Base-by-base conservation (phyloP, 2,888 invertebrate species). In the Gisinianus flammeolus region DNA sequence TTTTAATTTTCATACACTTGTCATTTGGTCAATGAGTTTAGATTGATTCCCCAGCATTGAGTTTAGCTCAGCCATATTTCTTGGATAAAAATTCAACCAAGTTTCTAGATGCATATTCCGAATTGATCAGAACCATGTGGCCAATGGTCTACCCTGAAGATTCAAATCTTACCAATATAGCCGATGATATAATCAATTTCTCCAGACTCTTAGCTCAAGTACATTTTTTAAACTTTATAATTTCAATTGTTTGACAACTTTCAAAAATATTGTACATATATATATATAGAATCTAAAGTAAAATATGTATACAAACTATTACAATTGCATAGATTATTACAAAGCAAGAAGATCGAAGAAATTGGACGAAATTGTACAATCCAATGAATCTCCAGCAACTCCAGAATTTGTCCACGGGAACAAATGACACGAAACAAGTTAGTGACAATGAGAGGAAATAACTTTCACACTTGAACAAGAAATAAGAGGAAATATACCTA, bases 281-380 rank as follows among this genome's bases (percentile, higher is more conserved):
- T n/a, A n/a, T n/a, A n/a, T n/a, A n/a, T n/a, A n/a, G n/a, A n/a
- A n/a, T n/a, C n/a, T n/a, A n/a, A n/a, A n/a, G n/a, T n/a, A n/a
- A n/a, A n/a, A n/a, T n/a, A n/a, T n/a, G n/a, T n/a, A n/a, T n/a
- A n/a, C n/a, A n/a, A n/a, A n/a, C 8, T 30, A 31, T 16, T 35
- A 19, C 10, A 31, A 69, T 5, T 31, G 12, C 22, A 2, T 35
- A 94, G 94, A 94, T 93, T 85, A 94, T 94, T 5, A 88, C 93
- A 86, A 94, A 95, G 4, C 91, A 93, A 85, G 97, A 97, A 87
- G 93, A 97, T 87, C 91, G 96, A 71, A 91, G 97, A 81, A 96
- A 97, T 86, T 94, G 94, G 12, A 93, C 94, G 3, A 92, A 92
- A 82, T 89, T 96, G 16, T 97, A 97, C 89, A 96, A 97, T 85